Evolutionary conservation across 1,140 invertebrate species (phyloP), one percentile per base, ranked within the genome.

Genomic region (Sycophaga agraensis): DNA sequence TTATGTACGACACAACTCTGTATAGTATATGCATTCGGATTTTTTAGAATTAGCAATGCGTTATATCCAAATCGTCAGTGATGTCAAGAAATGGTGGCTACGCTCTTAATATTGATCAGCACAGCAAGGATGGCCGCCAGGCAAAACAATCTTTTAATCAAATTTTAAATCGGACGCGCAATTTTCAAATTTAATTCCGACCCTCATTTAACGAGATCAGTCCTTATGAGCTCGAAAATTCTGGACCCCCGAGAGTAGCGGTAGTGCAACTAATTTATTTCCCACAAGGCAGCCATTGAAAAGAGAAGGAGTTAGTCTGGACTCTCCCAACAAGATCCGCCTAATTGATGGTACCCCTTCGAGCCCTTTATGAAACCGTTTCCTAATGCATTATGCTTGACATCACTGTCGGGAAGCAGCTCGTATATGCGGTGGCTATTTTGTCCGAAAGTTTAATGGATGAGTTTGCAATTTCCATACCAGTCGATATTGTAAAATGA

Each of bases 391-490:
- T 14, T 6, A n/a, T n/a, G n/a, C n/a, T n/a, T n/a, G n/a, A 35
- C 19, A 22, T 49, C 21, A 49, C 35, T 40, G 16, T 39, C 56
- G 45, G 50, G 17, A 40, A 48, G 16, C 12, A 12, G 43, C 14
- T 12, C 3, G 19, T n/a, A n/a, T n/a, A 19, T 14, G 21, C 11
- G 16, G 6, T n/a, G 37, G 24, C 22, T 24, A n/a, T n/a, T n/a
- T n/a, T n/a, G n/a, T 26, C 17, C 37, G 24, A 17, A 24, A 24
- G 16, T 37, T 42, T 42, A 28, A n/a, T n/a, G n/a, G n/a, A n/a
- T n/a, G 22, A 64, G 63, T 67, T 69, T 70, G 71, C 71, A 68
- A 70, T 73, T 59, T 68, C 70, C 72, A 72, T 74, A 74, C 70
- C 63, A 68, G 72, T 74, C 22, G 35, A 49, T 49, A 57, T 55